These are phyloP conservation scores for Taurulus bubalis DNA, from an alignment of 2,113 vertebrate species.

Conservation along the genomic window DNA sequence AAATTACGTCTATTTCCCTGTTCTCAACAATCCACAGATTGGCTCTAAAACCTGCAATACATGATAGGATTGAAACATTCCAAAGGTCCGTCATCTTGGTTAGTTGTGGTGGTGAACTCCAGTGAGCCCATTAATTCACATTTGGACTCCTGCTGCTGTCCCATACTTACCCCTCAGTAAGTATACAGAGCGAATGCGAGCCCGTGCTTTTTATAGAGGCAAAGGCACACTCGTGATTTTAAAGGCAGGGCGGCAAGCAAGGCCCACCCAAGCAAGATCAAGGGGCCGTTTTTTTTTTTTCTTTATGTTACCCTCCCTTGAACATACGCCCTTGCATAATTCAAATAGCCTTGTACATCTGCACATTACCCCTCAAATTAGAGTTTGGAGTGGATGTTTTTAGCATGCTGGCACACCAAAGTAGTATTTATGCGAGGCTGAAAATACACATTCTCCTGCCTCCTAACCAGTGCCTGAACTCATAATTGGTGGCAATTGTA, in stretches of 20 bases:
- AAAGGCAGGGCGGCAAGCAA: slow-evolving; percentile 63
- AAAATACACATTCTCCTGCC: slow-evolving; percentile 71
- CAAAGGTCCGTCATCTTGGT: slow-evolving; percentile 47
- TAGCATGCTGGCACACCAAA: slow-evolving; percentile 75
- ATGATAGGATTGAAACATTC: slow-evolving; percentile 58
- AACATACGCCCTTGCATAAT: slow-evolving; percentile 79
- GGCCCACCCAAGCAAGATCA: slow-evolving; percentile 82
- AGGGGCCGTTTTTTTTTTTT: slow-evolving; percentile 65
- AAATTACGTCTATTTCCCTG: slow-evolving; percentile 28
- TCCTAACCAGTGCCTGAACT: slow-evolving; percentile 50
- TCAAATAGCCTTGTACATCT: slow-evolving; percentile 79
- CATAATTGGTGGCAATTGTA: slow-evolving; percentile 56
- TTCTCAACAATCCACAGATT: slow-evolving; percentile 24
- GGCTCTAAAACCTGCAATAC: slow-evolving; percentile 54
- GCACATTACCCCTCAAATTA: slow-evolving; percentile 82
- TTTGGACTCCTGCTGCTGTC: slow-evolving; percentile 54
- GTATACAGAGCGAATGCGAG: slow-evolving; percentile 67
- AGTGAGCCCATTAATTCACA: slow-evolving; percentile 79
- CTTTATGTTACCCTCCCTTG: slow-evolving; percentile 36
- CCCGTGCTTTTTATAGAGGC: slow-evolving; percentile 77
- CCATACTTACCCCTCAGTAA: slow-evolving; percentile 74
- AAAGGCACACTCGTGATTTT: slow-evolving; percentile 69
- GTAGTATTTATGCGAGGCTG: slow-evolving; percentile 78
- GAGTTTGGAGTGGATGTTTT: slow-evolving; percentile 80
- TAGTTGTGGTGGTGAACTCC: slow-evolving; percentile 70